phyloP scores from a whole-genome alignment of 2,888 invertebrate genomes.

The Eristalis pertinax region DNA sequence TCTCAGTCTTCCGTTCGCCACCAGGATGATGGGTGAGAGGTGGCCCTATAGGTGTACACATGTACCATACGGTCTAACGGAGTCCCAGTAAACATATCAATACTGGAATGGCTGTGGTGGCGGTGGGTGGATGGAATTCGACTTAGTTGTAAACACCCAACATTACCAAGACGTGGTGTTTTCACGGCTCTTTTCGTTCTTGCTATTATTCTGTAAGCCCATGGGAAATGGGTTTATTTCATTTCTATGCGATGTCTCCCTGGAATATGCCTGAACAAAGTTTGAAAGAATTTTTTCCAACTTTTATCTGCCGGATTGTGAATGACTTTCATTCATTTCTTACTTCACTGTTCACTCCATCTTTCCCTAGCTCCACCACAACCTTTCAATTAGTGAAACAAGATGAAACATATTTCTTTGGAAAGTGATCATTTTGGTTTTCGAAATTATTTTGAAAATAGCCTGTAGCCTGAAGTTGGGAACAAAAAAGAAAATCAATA shows the following conservation, averaged over 20 bases:
- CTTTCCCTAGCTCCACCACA: too few species aligned
- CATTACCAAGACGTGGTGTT: constrained; percentile 10
- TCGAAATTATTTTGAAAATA: background rate
- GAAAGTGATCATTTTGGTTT: background rate
- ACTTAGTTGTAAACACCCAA: constrained; percentile 1
- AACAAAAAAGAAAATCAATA: background rate
- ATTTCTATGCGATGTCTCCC: constrained; percentile 26
- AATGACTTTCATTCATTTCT: constrained; percentile 5
- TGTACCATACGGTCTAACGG: background rate
- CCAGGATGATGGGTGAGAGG: background rate
- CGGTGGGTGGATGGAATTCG: background rate
- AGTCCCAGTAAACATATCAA: constrained; percentile 36
- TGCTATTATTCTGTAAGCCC: constrained; percentile 32
- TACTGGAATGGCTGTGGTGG: constrained; percentile 21
- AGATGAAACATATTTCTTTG: background rate
- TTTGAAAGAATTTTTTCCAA: constrained; percentile 43
- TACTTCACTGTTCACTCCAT: background rate
- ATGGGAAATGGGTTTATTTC: constrained; percentile 41
- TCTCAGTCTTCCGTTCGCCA: background rate
- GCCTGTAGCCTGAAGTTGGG: background rate
- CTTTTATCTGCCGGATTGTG: constrained; percentile 14
- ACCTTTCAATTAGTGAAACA: background rate
- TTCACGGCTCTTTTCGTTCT: background rate
- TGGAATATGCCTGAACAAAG: constrained; percentile 35
- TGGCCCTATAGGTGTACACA: background rate